These are phyloP conservation scores for Argyrosomus japonicus DNA, from an alignment of 2,113 vertebrate genomes.

Conservation along the genomic window DNA sequence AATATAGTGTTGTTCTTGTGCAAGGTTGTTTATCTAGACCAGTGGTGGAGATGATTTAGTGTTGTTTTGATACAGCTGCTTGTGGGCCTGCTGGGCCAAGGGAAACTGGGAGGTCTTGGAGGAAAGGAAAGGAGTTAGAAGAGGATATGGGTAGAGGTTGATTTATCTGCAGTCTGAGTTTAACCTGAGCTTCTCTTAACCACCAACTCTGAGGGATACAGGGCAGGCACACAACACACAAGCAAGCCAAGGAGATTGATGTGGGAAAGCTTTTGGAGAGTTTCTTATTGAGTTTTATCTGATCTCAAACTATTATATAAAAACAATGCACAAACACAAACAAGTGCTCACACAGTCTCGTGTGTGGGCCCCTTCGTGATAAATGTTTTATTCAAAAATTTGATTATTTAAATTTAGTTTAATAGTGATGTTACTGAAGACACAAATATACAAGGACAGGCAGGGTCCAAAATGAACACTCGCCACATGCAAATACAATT, in stretches of 20 bases:
- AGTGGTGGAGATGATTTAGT: conserved; percentile 59
- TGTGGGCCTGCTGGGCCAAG: conserved; percentile 44
- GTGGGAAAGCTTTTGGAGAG: conserved; percentile 40
- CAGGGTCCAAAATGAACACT: too few species aligned
- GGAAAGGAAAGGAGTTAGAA: conserved; percentile 49
- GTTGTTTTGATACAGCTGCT: conserved; percentile 53
- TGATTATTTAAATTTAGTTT: background rate
- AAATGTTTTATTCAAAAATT: background rate
- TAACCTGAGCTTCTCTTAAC: conserved; percentile 65
- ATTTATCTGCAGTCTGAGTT: conserved; percentile 71
- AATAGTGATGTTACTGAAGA: background rate
- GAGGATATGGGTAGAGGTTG: conserved; percentile 50
- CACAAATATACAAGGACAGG: background rate
- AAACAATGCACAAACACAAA: background rate
- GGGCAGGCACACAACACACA: conserved; percentile 21
- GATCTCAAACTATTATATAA: background rate
- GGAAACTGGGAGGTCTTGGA: conserved; percentile 62
- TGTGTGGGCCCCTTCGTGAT: background rate
- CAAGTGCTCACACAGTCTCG: background rate
- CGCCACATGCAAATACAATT: too few species aligned
- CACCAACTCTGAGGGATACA: conserved; percentile 37
- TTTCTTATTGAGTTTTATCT: conserved; percentile 7
- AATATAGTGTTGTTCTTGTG: conserved; percentile 26
- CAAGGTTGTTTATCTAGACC: conserved; percentile 56
- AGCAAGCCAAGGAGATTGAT: conserved; percentile 53